phyloP scores from a whole-genome alignment of 2,888 invertebrate species.

The Nymphalis c-album region DNA sequence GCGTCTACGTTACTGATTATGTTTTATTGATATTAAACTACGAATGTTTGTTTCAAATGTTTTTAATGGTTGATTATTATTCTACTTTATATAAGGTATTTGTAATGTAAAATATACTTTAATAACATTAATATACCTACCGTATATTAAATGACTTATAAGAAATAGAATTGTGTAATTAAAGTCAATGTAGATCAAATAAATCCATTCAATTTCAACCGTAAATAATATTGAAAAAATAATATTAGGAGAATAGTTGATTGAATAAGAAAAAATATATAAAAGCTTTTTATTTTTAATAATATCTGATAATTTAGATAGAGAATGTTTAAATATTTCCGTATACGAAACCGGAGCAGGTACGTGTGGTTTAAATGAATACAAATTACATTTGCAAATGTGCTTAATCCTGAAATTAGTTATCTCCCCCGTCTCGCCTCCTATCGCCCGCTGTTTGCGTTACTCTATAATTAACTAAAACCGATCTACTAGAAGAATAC shows the following conservation, averaged over 20 bases:
- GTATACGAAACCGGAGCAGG: conserved; percentile 25
- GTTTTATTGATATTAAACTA: conserved; percentile 9
- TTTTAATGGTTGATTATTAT: not conserved
- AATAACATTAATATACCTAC: too few species aligned
- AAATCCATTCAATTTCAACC: too few species aligned
- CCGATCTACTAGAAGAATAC: conserved; percentile 12
- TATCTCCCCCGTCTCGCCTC: conserved; percentile 41
- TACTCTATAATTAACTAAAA: conserved; percentile 25
- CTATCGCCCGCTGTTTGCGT: conserved; percentile 35
- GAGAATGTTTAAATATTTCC: not conserved
- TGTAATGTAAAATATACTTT: too few species aligned
- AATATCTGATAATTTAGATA: not conserved
- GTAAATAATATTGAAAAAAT: too few species aligned
- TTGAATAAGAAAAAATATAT: too few species aligned
- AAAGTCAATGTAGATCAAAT: too few species aligned
- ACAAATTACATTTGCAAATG: conserved; percentile 80
- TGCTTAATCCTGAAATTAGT: conserved; percentile 80
- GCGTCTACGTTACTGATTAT: conserved; percentile 16
- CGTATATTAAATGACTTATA: too few species aligned
- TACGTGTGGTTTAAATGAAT: conserved; percentile 69
- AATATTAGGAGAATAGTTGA: too few species aligned
- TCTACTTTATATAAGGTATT: not conserved
- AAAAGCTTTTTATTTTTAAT: too few species aligned
- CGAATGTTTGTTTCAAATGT: not conserved
- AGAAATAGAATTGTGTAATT: too few species aligned